Evolutionary conservation across 2,113 vertebrate species (phyloP).

Genomic region (Dryoscopus gambensis): DNA sequence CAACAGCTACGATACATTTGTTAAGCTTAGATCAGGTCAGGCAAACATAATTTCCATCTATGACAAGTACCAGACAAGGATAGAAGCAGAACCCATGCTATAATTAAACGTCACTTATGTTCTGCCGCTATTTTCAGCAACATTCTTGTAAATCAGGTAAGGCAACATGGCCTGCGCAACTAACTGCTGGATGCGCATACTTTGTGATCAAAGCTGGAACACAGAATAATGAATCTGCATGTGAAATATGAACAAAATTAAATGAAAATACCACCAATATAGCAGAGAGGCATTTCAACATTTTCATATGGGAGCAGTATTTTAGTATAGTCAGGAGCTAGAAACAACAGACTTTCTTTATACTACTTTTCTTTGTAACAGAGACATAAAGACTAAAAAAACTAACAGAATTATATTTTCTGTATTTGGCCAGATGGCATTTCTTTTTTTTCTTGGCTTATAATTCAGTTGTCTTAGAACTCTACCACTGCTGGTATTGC

Average conservation of each 20-base stretch:
- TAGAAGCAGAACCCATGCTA: rapidly evolving
- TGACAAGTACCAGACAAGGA: background rate
- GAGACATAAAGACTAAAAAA: background rate
- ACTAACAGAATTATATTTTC: background rate
- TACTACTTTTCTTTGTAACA: background rate
- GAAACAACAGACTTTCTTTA: background rate
- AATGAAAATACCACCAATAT: background rate
- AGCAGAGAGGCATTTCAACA: background rate
- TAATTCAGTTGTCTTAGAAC: background rate
- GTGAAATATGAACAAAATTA: background rate
- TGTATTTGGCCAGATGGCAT: background rate
- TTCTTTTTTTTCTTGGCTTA: background rate
- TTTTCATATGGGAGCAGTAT: background rate
- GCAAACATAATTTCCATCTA: background rate
- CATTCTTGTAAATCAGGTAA: background rate
- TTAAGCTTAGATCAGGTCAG: background rate
- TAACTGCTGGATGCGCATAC: background rate
- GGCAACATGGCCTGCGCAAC: background rate
- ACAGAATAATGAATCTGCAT: background rate
- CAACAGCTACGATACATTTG: background rate
- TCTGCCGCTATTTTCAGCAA: background rate
- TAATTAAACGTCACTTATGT: background rate
- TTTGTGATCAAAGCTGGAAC: background rate
- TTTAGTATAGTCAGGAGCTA: background rate
- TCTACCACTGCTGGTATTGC: background rate